Evolutionary conservation across 2,888 invertebrate genomes (phyloP), one percentile per base, ranked within the genome.

Genomic region (Papilio gigon): DNA sequence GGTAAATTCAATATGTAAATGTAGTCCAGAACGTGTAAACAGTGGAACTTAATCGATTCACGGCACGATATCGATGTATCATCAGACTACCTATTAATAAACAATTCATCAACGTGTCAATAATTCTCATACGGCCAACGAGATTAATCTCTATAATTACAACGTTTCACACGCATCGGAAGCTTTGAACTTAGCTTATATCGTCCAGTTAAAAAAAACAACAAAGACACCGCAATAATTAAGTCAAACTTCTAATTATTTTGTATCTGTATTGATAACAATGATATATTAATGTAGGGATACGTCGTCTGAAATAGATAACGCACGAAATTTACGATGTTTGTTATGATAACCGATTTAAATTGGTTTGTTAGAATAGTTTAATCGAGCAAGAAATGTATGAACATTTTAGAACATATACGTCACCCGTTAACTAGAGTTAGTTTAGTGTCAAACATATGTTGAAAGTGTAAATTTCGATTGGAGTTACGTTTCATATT

Each of bases 221-320:
- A 47, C n/a, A 79, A 77, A 80, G 79, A 77, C 80, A 83, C 81
- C 76, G 71, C 82, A 85, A 87, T 89, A 89, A 89, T 89, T 88
- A 89, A 87, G 78, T 75, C 59, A 80, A 30, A 84, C 80, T 84
- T 87, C 86, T 89, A 89, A 90, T 90, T 89, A 90, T 88, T 88
- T 87, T 86, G 80, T 86, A 86, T 85, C 84, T 76, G 72, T 70
- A 75, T 61, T 84, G 90, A 90, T 90, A 90, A 86, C 59, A 79
- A 80, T 89, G 88, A 90, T 90, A 90, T 90, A 91, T 90, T 78
- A 72, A 75, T 78, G 74, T 73, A 44, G 42, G 77, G 79, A 76
- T 76, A 76, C 76, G 72, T 80, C 80, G 78, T 72, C 76, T 80
- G 77, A 76, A 78, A 76, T 76, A 76, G 87, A 89, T 89, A 90